These are phyloP conservation scores for Dicyrtomina minuta DNA, from an alignment of 2,888 invertebrate genomes.

Conservation along the genomic window DNA sequence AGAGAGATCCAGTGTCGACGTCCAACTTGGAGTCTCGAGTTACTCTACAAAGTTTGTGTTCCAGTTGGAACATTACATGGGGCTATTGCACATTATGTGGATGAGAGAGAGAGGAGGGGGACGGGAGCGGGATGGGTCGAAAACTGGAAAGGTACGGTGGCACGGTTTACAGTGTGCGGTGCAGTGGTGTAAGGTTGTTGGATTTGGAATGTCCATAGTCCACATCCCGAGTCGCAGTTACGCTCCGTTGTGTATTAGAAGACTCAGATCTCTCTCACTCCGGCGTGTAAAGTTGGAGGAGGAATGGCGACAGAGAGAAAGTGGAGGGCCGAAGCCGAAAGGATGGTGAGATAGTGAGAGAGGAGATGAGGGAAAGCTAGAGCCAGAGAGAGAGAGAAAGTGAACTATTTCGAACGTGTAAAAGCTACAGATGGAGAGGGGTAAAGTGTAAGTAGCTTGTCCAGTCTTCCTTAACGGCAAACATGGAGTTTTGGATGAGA, in stretches of 20 bases:
- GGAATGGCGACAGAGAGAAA: background rate
- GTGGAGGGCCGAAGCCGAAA: background rate
- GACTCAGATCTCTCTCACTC: too few species aligned
- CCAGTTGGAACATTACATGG: too few species aligned
- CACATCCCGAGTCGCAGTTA: too few species aligned
- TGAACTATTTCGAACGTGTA: background rate
- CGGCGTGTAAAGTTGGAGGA: background rate
- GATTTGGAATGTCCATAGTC: too few species aligned
- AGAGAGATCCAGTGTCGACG: too few species aligned
- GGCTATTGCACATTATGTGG: background rate
- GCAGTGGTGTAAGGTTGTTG: too few species aligned
- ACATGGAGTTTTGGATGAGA: slow-evolving; percentile 5
- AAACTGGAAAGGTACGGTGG: too few species aligned
- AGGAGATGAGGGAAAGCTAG: background rate
- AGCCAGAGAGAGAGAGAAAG: background rate
- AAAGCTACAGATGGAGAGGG: slow-evolving; percentile 10
- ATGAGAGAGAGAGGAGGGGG: slow-evolving; percentile 1
- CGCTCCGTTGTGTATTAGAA: too few species aligned
- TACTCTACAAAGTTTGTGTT: too few species aligned
- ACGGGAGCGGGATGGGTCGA: too few species aligned
- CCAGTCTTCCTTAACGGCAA: slow-evolving; percentile 19
- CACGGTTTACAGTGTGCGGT: too few species aligned
- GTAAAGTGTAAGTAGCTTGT: slow-evolving; percentile 18
- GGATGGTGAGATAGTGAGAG: background rate
- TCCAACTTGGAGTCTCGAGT: too few species aligned